Evolutionary conservation across 2,797 vertebrate species (phyloP).

Genomic region (Trichosurus vulpecula): DNA sequence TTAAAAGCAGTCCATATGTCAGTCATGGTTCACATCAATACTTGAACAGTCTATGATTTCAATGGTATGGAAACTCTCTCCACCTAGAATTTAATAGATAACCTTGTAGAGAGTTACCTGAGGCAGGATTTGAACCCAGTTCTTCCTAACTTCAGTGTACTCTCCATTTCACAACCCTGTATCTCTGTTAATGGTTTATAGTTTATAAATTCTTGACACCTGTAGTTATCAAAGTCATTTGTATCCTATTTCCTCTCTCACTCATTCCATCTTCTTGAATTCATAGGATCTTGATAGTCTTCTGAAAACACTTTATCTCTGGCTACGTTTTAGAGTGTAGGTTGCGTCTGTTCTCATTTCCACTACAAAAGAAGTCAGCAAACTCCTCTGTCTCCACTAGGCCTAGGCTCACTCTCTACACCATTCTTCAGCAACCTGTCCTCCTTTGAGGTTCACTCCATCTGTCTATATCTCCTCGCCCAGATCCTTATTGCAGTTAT

Average conservation of each 20-base stretch:
- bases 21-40: background rate
- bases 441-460: background rate
- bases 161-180: background rate
- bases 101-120: background rate
- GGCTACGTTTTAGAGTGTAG: background rate
- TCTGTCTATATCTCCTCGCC: background rate
- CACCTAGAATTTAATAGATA: background rate
- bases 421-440: background rate
- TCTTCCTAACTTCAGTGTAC: background rate
- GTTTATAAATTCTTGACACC: background rate
- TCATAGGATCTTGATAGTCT: background rate
- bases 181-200: background rate
- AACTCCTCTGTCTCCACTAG: background rate
- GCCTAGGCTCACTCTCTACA: background rate
- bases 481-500: background rate
- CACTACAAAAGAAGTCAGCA: background rate
- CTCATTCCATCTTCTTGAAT: background rate
- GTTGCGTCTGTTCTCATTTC: background rate
- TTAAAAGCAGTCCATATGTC: background rate
- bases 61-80: background rate
- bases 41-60: background rate
- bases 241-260: background rate
- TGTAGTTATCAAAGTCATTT: background rate
- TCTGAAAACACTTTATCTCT: background rate
- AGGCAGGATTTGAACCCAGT: background rate